These are phyloP conservation scores for Archilochus colubris DNA, from an alignment of 2,113 vertebrate species.

Conservation along the genomic window DNA sequence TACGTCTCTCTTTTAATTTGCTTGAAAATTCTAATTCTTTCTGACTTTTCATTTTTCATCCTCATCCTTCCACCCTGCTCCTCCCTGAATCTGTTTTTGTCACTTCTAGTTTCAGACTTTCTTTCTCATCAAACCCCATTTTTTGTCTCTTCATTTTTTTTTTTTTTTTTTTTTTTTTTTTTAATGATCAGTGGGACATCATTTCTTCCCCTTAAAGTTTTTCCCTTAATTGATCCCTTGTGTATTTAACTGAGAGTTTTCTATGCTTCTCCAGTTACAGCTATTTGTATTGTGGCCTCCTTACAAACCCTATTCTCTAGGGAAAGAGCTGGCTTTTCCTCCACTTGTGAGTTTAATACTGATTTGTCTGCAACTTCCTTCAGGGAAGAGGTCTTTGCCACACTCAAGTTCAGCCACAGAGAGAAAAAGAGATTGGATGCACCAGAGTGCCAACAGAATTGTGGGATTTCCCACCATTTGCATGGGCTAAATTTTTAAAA, in stretches of 20 bases:
- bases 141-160: neutral
- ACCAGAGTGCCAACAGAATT: neutral
- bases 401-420: neutral
- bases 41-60: neutral
- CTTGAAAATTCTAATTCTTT: neutral
- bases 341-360: neutral
- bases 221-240: slow-evolving; percentile 2
- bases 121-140: neutral
- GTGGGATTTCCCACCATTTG: neutral
- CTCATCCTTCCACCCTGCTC: neutral
- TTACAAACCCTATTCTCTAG: neutral
- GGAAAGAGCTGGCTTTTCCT: neutral
- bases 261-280: neutral
- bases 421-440: neutral
- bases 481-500: neutral
- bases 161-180: neutral
- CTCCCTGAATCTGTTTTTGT: neutral
- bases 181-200: neutral
- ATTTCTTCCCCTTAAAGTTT: neutral
- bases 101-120: neutral
- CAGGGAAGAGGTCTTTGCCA: neutral
- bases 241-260: neutral
- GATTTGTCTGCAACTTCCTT: neutral
- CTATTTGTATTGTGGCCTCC: neutral
- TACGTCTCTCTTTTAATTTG: neutral